Percentiles rank a stretch among this genome's conserved stretches.
Evolutionary conservation across 37 sponge, comb jelly and placozoan genomes (phyloP).

Genomic region (Aplysina aerophoba): DNA sequence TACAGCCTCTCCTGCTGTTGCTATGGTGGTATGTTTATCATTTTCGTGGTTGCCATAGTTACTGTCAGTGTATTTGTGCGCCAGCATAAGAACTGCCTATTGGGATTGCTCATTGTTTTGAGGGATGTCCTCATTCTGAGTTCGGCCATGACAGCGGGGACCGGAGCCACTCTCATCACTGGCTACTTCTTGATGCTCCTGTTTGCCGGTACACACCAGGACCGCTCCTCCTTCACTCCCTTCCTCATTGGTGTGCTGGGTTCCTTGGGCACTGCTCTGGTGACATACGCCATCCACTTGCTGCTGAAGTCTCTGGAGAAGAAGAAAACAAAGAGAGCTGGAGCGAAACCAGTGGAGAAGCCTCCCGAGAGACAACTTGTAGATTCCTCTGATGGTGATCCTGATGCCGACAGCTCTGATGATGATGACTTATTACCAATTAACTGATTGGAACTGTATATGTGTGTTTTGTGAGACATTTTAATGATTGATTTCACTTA

Average conservation of each 20-base stretch:
- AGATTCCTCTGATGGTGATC: too few species aligned
- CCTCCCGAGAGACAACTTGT: neutral
- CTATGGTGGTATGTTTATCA: slow-evolving; percentile 4
- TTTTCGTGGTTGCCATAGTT: slow-evolving; percentile 11
- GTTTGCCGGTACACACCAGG: slow-evolving; percentile 18
- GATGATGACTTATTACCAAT: too few species aligned
- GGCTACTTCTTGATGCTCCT: slow-evolving; percentile 16
- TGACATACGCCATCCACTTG: neutral
- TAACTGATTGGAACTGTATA: too few species aligned
- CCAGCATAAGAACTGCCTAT: neutral
- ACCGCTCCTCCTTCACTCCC: neutral
- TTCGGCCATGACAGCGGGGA: slow-evolving; percentile 6
- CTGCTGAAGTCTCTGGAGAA: neutral
- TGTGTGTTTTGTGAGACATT: too few species aligned
- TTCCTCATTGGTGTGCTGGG: slow-evolving; percentile 5
- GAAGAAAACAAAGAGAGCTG: neutral
- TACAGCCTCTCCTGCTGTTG: slow-evolving; percentile 29
- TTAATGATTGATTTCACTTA: too few species aligned
- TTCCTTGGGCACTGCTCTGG: slow-evolving; percentile 14
- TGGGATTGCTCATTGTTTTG: neutral
- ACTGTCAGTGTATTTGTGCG: neutral
- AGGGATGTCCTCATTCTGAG: slow-evolving; percentile 7
- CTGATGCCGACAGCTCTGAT: too few species aligned
- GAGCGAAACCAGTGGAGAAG: neutral
- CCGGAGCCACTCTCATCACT: neutral